Conservation (phyloP, 2,113 vertebrate species). For the Anhinga anhinga region DNA sequence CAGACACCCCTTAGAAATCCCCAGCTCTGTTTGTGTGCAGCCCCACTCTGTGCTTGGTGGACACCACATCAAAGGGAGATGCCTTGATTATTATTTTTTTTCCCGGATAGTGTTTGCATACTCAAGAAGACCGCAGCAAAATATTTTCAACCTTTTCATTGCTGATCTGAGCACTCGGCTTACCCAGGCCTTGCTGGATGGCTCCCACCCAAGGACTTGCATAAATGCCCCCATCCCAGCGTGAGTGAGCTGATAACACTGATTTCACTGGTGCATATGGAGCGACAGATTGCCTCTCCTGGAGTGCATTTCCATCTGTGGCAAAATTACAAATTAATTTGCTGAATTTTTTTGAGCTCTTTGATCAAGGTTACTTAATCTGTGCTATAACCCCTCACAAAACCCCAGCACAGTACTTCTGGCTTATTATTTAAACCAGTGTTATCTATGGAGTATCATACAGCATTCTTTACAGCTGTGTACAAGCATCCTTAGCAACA, state of each 20-base stretch:
- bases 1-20: background rate
- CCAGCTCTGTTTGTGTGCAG: rapidly evolving
- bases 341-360: background rate
- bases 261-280: slow-evolving; percentile 36
- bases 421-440: background rate
- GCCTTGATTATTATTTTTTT: background rate
- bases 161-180: background rate
- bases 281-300: slow-evolving; percentile 42
- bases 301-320: slow-evolving; percentile 28
- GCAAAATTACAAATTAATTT: slow-evolving; percentile 47
- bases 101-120: background rate
- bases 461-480: background rate
- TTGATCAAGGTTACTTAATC: slow-evolving; percentile 34
- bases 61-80: background rate
- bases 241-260: background rate
- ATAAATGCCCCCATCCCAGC: background rate
- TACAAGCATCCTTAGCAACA: background rate
- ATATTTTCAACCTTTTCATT: background rate
- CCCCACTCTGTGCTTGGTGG: background rate
- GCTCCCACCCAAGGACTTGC: background rate
- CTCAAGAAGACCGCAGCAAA: background rate
- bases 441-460: background rate
- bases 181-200: background rate
- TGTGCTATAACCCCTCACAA: background rate
- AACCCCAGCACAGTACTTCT: background rate